phyloP scores from a whole-genome alignment of 1,140 invertebrate genomes.

The Apis dorsata region DNA sequence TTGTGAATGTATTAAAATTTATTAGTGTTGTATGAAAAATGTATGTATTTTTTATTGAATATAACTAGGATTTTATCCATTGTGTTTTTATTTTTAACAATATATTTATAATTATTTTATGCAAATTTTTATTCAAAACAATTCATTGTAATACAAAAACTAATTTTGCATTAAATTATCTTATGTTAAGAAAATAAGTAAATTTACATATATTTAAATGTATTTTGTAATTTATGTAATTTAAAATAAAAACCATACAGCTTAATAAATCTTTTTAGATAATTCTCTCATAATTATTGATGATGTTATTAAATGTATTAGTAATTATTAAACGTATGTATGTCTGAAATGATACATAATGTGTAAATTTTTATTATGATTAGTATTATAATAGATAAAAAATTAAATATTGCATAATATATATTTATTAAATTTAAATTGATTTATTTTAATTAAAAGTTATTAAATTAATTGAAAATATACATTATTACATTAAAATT shows the following conservation, averaged over 20 bases:
- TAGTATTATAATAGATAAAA: neutral
- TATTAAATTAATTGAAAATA: neutral
- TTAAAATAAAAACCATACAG: neutral
- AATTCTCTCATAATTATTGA: neutral
- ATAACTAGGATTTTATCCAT: neutral
- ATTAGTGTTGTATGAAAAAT: slow-evolving; percentile 7
- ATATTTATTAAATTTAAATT: neutral
- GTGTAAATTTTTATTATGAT: neutral
- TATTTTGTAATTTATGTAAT: too few relatives aligned
- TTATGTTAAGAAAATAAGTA: neutral
- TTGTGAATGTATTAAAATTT: slow-evolving; percentile 28
- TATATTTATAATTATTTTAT: neutral
- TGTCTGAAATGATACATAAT: neutral
- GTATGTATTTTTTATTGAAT: slow-evolving; percentile 27
- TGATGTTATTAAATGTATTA: too few relatives aligned
- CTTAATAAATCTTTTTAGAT: neutral
- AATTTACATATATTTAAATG: neutral
- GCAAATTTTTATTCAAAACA: neutral
- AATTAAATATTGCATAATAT: neutral
- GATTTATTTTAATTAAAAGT: neutral
- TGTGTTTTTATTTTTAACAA: slow-evolving; percentile 8
- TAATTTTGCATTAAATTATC: neutral
- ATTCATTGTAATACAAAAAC: neutral
- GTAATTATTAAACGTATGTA: too few relatives aligned
- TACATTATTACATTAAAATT: neutral